Conservation (phyloP, 2,797 vertebrate genomes). For the Silurus aristotelis region DNA sequence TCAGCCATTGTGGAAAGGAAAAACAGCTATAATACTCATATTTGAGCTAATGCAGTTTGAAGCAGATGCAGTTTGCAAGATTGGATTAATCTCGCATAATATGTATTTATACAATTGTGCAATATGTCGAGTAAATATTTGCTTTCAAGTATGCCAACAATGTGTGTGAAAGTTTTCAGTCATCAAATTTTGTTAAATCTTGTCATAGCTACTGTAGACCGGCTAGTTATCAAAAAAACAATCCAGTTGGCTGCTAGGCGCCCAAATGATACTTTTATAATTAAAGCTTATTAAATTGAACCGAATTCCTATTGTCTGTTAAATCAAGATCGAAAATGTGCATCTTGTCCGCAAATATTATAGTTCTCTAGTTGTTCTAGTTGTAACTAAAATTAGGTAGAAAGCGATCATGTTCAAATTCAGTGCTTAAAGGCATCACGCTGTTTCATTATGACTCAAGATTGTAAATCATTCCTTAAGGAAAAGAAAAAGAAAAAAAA, state of each 20-base stretch:
- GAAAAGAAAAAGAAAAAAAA: too few relatives aligned
- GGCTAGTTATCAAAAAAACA: neutral
- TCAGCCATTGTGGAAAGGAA: too few relatives aligned
- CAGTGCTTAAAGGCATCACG: neutral
- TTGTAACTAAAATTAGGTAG: neutral
- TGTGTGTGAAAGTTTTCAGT: neutral
- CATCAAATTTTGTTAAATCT: neutral
- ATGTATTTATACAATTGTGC: neutral
- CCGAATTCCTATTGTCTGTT: neutral
- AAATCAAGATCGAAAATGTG: too few relatives aligned
- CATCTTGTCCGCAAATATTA: neutral
- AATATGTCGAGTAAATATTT: neutral
- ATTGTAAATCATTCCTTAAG: neutral
- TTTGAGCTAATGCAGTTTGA: too few relatives aligned
- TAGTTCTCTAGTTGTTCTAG: neutral
- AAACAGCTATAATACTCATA: too few relatives aligned
- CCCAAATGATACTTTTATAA: neutral
- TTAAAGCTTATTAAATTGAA: neutral
- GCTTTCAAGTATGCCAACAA: neutral
- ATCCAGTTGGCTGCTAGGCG: neutral
- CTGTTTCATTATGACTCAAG: neutral
- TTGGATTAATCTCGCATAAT: too few relatives aligned
- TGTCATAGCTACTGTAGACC: neutral
- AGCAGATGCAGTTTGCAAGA: too few relatives aligned
- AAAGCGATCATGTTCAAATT: neutral